Conservation (phyloP, 2,113 vertebrate genomes). For the Onychostoma macrolepis region DNA sequence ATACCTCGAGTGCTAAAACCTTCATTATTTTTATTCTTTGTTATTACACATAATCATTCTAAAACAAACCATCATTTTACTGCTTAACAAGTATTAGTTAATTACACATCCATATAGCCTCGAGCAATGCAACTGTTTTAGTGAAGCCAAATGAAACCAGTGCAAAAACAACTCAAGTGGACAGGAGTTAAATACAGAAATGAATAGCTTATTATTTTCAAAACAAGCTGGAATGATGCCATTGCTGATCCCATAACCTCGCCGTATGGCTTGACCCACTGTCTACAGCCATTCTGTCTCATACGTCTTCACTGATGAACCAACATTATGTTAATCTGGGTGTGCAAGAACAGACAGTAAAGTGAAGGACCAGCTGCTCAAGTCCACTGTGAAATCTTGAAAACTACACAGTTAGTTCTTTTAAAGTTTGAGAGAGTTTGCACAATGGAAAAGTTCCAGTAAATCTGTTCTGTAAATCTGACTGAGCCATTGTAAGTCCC, state of each 20-base stretch:
- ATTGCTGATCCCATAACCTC: slow-evolving; percentile 9
- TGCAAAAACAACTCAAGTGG: slow-evolving; percentile 25
- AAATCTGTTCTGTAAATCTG: slow-evolving; percentile 30
- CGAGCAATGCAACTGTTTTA: slow-evolving; percentile 2
- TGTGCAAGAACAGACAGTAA: background rate
- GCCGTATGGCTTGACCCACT: background rate
- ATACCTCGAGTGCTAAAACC: slow-evolving; percentile 13
- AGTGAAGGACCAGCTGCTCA: background rate
- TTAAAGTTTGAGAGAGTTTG: slow-evolving; percentile 27
- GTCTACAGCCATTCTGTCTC: background rate
- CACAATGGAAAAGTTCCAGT: slow-evolving; percentile 27
- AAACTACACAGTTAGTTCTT: slow-evolving; percentile 11
- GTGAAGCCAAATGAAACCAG: slow-evolving; percentile 13
- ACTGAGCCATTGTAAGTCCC: slow-evolving; percentile 6
- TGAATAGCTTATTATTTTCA: slow-evolving; percentile 4
- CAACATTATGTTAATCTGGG: slow-evolving; percentile 6
- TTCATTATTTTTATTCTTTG: slow-evolving; percentile 33
- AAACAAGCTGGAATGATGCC: slow-evolving; percentile 6
- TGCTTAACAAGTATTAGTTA: slow-evolving; percentile 36
- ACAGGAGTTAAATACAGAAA: background rate
- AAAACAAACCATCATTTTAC: slow-evolving; percentile 33
- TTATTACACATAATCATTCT: slow-evolving; percentile 38
- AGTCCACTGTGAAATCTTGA: background rate
- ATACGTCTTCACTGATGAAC: background rate
- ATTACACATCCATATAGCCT: slow-evolving; percentile 37